Conservation (phyloP, 2,113 vertebrate species). For the Hemibagrus wyckioides region DNA sequence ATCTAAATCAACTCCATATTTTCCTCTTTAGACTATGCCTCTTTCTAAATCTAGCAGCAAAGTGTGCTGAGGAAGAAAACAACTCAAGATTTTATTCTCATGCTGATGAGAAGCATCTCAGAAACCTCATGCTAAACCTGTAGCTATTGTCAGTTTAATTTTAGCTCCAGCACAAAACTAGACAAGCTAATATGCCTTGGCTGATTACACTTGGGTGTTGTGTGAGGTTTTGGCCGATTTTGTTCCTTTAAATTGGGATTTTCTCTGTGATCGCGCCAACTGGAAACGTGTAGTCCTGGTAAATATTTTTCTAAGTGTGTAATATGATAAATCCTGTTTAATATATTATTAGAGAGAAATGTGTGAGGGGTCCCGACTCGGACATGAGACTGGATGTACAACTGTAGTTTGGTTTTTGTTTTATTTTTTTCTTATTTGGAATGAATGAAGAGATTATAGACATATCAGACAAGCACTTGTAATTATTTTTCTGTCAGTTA, state of each 20-base stretch:
- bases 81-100: background rate
- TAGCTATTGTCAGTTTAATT: background rate
- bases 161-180: slow-evolving; percentile 1
- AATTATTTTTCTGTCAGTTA: slow-evolving; percentile 54
- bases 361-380: background rate
- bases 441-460: background rate
- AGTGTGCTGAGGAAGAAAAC: background rate
- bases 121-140: background rate
- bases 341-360: background rate
- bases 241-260: background rate
- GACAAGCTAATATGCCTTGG: background rate
- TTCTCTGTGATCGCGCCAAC: background rate
- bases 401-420: background rate
- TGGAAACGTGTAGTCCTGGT: background rate
- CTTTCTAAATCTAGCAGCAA: background rate
- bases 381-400: background rate
- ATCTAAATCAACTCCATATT: background rate
- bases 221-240: background rate
- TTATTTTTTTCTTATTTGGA: background rate
- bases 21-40: background rate
- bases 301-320: background rate
- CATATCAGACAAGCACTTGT: slow-evolving; percentile 31
- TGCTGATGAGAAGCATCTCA: background rate
- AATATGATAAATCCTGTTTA: background rate
- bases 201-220: background rate